These are phyloP conservation scores for Myripristis jacobus DNA, from an alignment of 2,797 vertebrate genomes.

Conservation along the genomic window DNA sequence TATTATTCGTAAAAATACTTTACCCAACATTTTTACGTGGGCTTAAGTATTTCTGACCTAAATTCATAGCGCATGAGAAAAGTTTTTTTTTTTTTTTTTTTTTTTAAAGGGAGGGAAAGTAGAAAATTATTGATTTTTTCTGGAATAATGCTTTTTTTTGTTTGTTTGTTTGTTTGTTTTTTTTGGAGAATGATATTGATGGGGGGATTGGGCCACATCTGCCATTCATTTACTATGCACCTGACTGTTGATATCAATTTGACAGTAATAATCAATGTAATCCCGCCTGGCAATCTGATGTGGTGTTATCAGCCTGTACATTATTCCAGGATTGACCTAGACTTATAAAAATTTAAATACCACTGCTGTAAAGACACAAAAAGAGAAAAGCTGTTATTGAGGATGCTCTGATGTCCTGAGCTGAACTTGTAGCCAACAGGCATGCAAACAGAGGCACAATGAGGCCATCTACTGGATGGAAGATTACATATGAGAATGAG, in stretches of 20 bases:
- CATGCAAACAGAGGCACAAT: conserved; percentile 66
- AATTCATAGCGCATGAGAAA: too few relatives aligned
- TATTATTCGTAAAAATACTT: neutral
- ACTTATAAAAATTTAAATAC: conserved; percentile 3
- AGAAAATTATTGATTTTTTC: too few relatives aligned
- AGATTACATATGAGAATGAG: conserved; percentile 6
- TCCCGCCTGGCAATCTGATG: too few relatives aligned
- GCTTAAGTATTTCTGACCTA: too few relatives aligned
- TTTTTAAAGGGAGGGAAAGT: too few relatives aligned
- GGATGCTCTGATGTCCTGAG: conserved; percentile 38
- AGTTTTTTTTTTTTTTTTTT: too few relatives aligned
- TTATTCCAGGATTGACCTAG: conserved; percentile 3
- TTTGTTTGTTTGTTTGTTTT: too few relatives aligned
- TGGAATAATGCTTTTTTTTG: too few relatives aligned
- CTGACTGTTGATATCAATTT: too few relatives aligned
- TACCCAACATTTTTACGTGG: neutral
- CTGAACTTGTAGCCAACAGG: conserved; percentile 59
- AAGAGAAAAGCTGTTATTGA: conserved; percentile 18
- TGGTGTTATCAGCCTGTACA: neutral
- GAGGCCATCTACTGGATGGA: conserved; percentile 80
- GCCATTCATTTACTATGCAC: too few relatives aligned
- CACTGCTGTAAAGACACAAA: conserved; percentile 13
- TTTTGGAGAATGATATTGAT: too few relatives aligned
- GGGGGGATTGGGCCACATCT: too few relatives aligned
- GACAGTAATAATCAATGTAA: neutral